Conservation (phyloP, 2,113 vertebrate species). For the Gracilinanus agilis region DNA sequence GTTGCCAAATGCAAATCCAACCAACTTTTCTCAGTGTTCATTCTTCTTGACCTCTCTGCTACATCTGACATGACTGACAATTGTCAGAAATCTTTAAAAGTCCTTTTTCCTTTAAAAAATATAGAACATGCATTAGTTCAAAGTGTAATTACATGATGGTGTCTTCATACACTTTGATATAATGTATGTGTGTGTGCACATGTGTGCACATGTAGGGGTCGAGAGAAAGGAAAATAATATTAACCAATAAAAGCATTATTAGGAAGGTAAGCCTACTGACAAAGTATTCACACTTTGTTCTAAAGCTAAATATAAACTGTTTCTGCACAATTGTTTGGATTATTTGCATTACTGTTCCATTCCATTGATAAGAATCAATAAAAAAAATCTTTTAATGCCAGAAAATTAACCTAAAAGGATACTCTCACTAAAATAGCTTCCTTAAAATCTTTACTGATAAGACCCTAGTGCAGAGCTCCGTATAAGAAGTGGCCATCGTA, state of each 20-base stretch:
- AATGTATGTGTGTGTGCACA: neutral
- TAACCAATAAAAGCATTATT: neutral
- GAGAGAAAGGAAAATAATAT: neutral
- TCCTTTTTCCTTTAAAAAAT: neutral
- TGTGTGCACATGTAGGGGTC: neutral
- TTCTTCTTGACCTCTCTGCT: neutral
- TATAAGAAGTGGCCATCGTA: neutral
- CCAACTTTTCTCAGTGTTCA: neutral
- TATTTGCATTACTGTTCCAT: neutral
- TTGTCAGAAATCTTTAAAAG: neutral
- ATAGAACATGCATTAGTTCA: neutral
- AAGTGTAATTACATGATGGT: neutral
- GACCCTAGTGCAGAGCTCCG: neutral
- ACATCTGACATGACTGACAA: neutral
- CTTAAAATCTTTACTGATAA: slow-evolving; percentile 7
- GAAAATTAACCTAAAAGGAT: slow-evolving; percentile 9
- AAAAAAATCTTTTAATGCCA: neutral
- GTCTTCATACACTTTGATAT: neutral
- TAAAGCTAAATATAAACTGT: neutral
- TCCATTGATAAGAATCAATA: neutral
- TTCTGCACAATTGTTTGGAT: neutral
- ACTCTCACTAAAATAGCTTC: neutral
- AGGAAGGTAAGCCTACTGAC: neutral
- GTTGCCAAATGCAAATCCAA: neutral
- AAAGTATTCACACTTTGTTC: neutral